Percentiles rank a stretch among this genome's conserved stretches.
These are phyloP conservation scores for Araneus ventricosus DNA, from an alignment of 1,140 invertebrate species.

Conservation along the genomic window DNA sequence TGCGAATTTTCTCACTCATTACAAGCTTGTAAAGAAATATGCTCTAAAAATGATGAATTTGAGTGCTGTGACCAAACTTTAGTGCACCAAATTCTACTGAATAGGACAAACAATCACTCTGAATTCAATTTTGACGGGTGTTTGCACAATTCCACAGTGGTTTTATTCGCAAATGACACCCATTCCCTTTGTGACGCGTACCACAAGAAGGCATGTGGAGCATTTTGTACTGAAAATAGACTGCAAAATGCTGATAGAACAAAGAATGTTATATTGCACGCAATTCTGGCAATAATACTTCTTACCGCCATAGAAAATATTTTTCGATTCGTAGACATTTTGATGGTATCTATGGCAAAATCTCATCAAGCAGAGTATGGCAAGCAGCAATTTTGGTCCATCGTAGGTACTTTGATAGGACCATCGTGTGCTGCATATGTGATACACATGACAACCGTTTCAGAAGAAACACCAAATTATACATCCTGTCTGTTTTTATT, in stretches of 20 bases:
- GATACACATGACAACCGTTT: not conserved
- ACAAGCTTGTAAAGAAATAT: not conserved
- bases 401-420: not conserved
- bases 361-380: constrained; percentile 42
- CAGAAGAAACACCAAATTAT: not conserved
- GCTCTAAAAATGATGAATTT: no score
- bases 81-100: not conserved
- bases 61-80: not conserved
- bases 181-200: not conserved
- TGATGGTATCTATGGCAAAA: constrained; percentile 8
- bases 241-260: not conserved
- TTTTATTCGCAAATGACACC: not conserved
- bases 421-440: not conserved
- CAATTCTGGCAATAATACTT: not conserved
- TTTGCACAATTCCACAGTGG: not conserved
- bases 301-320: not conserved
- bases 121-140: not conserved
- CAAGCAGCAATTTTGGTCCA: not conserved
- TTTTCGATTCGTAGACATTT: constrained; percentile 35
- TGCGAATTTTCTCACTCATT: not conserved
- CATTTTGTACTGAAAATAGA: not conserved
- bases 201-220: not conserved
- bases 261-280: not conserved
- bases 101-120: not conserved
- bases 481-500: not conserved